phyloP scores from a whole-genome alignment of 2,113 vertebrate species.

The Myanophis thanlyinensis region DNA sequence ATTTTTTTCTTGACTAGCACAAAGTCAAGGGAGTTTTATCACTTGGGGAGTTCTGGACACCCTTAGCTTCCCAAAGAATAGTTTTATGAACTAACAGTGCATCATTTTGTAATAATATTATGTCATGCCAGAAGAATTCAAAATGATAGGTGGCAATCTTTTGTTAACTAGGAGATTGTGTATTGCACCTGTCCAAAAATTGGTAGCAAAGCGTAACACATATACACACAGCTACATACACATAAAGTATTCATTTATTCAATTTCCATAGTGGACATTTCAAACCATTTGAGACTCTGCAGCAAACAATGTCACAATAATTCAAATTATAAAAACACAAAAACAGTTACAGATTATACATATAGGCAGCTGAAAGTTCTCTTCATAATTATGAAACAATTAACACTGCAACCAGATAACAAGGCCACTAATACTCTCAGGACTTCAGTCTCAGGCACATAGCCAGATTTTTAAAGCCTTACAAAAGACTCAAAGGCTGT shows the following conservation, averaged over 20 bases:
- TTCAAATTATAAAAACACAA: background rate
- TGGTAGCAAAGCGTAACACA: background rate
- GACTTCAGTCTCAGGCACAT: background rate
- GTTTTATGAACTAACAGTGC: background rate
- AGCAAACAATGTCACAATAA: background rate
- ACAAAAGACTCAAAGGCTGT: background rate
- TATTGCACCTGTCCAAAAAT: background rate
- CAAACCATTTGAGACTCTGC: background rate
- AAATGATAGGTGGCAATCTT: background rate
- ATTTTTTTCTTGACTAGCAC: background rate
- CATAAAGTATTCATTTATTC: background rate
- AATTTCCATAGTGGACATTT: background rate
- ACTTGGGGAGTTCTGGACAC: background rate
- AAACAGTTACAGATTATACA: background rate
- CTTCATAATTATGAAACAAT: background rate
- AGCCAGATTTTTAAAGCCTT: background rate
- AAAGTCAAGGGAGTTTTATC: background rate
- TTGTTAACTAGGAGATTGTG: background rate
- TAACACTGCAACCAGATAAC: background rate
- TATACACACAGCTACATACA: background rate
- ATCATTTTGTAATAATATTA: background rate
- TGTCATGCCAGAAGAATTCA: background rate
- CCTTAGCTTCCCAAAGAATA: background rate
- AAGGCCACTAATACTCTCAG: background rate
- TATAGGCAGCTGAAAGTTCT: background rate